Conservation (phyloP, 1,140 invertebrate species). For the Lasaia peninsularis region DNA sequence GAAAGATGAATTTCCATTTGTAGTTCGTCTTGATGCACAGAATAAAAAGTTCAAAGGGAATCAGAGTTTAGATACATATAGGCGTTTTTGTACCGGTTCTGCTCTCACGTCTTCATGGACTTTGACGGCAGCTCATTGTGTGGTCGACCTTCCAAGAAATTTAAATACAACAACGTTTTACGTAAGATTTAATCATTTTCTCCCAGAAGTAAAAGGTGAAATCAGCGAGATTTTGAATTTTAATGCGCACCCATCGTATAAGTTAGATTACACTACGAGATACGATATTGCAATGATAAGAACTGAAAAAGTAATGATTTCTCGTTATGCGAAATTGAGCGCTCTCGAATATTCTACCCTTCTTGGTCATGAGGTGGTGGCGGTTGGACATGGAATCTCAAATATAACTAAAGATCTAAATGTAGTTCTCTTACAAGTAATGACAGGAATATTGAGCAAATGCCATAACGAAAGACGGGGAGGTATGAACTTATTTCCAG, state of each 20-base stretch:
- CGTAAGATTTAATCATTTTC: conserved; percentile 19
- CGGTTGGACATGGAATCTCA: conserved; percentile 16
- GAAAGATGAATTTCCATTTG: conserved; percentile 16
- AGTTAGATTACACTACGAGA: too few relatives aligned
- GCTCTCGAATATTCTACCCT: conserved; percentile 18
- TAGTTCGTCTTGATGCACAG: conserved; percentile 14
- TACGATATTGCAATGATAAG: conserved; percentile 13
- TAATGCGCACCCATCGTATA: neutral
- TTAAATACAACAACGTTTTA: neutral
- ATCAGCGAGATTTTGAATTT: conserved; percentile 10
- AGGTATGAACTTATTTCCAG: neutral
- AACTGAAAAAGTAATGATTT: conserved; percentile 15
- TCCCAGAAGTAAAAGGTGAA: conserved; percentile 12
- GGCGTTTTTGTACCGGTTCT: neutral
- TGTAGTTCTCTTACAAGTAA: conserved; percentile 16
- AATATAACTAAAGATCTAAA: conserved; percentile 9
- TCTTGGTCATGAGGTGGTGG: conserved; percentile 9
- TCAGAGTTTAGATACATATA: neutral
- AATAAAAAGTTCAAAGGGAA: neutral
- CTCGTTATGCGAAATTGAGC: conserved; percentile 14
- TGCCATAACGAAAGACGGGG: neutral
- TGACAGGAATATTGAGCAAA: conserved; percentile 19
- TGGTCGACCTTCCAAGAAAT: neutral
- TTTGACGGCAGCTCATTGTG: conserved; percentile 20
- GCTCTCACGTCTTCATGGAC: conserved; percentile 18